Evolutionary conservation across 2,113 vertebrate species (phyloP), one percentile per base, ranked within the genome.

Genomic region (Centropus bengalensis): DNA sequence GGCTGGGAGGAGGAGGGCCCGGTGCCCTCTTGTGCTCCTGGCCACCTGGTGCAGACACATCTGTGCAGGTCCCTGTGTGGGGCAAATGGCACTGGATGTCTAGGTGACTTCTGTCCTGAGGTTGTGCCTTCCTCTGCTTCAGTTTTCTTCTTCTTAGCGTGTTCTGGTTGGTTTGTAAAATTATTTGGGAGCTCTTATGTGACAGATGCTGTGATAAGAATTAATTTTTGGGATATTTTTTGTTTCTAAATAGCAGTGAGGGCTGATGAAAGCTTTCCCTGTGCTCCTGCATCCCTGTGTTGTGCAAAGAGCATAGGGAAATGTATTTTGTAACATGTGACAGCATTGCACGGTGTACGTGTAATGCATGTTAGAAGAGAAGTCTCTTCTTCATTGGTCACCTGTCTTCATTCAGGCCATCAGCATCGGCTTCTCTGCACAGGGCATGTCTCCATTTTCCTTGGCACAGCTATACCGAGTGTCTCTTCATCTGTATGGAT

Each of bases 1-100:
- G 17, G 51, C 40, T 68, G 0, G 0, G 45, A 63, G 40, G 20
- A 7, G 22, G 51, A 81, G 63, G n/a, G 36, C 75, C 38, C 8
- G 2, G 44, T 70, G 52, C 36, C 58, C 76, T 67, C 52, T 36
- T 33, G 64, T 82, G 91, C 54, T 77, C n/a, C 42, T 16, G 56
- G 69, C 44, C 38, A 24, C 58, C 42, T 22, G 58, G 21, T 42
- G 45, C 69, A 64, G 32, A 23, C 28, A 15, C 55, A 10, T 49
- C 78, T 59, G 8, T 6, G 33, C 30, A 3, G 18, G 66, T 38
- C 36, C 20, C 10, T 27, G 8, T 8, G 24, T 44, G 60, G 55
- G 56, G 12, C 62, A 32, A 42, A 38, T 20, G 0, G 0, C 19
- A 9, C 4, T 19, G 13, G 40, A 12, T 0, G 1, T n/a, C 56